Base-by-base conservation (phyloP, 1,140 invertebrate genomes). In the Drosophila nebulosa region DNA sequence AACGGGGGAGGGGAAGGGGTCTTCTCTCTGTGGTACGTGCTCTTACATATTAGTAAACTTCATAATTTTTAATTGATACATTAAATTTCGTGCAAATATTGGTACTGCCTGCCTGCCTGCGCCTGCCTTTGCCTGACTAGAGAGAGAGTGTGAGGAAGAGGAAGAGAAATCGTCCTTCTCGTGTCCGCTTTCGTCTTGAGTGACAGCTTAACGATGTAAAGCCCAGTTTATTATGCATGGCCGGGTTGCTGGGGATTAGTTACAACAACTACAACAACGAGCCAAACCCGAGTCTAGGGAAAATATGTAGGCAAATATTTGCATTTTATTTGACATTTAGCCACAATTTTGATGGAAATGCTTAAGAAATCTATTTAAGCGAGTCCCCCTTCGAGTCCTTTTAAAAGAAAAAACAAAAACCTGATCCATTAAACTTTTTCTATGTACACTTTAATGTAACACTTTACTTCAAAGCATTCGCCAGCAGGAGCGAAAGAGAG, bases 1-100 rank as follows among this genome's bases (percentile, higher is more conserved):
- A n/a, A n/a, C n/a, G n/a, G n/a, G 39, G 18, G 16, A 42, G 16
- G 2, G 16, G 1, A 7, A 30, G 6, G 39, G 39, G 39, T 14
- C 36, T n/a, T 26, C 53, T 21, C 32, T 18, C 10, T 46, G 46
- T 68, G 68, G 84, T 72, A 90, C 90, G 90, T 91, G 90, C 90
- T 86, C 85, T 76, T 79, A 81, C 86, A 91, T 90, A 90, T 89
- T 90, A 90, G 89, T 75, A 89, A 90, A 90, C 90, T 90, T 91
- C 90, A 91, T 90, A 90, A 91, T 91, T 91, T 91, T 91, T 91
- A 91, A 91, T 91, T 91, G 90, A 91, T 91, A 90, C 90, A 91
- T 91, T 90, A 90, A 90, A 90, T 85, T 90, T 72, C 66, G 83
- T 88, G 69, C 79, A 89, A 88, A 88, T 88, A 88, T 89, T 89